phyloP scores from a whole-genome alignment of 1,140 invertebrate species.

The Protaetia brevitarsis region DNA sequence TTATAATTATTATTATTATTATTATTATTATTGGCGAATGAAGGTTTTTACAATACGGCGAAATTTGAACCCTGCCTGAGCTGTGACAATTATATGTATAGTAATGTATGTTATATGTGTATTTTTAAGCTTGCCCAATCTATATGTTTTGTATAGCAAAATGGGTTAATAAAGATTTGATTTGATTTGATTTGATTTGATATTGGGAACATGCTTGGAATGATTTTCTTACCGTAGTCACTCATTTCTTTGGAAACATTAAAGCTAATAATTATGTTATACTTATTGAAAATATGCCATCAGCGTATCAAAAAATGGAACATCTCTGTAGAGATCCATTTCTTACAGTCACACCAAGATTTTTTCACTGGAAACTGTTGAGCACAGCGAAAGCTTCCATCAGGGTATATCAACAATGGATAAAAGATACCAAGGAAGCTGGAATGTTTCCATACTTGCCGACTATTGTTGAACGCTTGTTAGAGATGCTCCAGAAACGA shows the following conservation, averaged over 20 bases:
- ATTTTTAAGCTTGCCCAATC: too few relatives aligned
- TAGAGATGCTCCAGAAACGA: conserved; percentile 9
- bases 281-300: not conserved
- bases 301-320: conserved; percentile 4
- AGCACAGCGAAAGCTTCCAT: conserved; percentile 38
- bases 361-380: conserved; percentile 40
- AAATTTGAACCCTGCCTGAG: too few relatives aligned
- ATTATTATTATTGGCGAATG: too few relatives aligned
- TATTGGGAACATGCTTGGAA: not conserved
- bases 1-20: too few relatives aligned
- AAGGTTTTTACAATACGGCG: too few relatives aligned
- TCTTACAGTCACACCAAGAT: conserved; percentile 40
- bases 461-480: too few relatives aligned
- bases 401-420: conserved; percentile 40
- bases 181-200: too few relatives aligned
- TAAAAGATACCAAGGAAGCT: conserved; percentile 37
- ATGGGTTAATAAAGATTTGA: too few relatives aligned
- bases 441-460: conserved; percentile 35
- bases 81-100: too few relatives aligned
- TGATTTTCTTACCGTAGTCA: not conserved
- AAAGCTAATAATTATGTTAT: not conserved
- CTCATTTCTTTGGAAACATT: not conserved
- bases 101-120: too few relatives aligned
- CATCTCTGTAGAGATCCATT: conserved; percentile 40
- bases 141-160: too few relatives aligned